Conservation (phyloP, 1,140 invertebrate species). For the Pogonus chalceus region DNA sequence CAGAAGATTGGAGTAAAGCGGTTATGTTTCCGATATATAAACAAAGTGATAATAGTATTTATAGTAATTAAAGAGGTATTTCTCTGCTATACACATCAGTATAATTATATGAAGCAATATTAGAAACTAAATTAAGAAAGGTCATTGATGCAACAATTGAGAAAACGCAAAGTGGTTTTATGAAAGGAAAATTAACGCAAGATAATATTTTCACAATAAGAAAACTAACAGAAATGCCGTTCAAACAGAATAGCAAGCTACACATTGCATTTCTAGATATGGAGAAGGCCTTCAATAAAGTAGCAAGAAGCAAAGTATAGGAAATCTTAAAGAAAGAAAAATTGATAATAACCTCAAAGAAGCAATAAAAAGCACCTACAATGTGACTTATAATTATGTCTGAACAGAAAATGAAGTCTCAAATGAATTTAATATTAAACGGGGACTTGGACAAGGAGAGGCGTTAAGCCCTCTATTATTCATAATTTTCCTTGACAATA, state of each 20-base stretch:
- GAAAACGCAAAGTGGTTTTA: constrained; percentile 12
- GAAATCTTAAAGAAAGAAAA: constrained; percentile 4
- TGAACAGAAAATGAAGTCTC: background rate
- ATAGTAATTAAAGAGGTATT: constrained; percentile 12
- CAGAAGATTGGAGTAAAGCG: constrained; percentile 12
- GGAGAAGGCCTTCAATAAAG: constrained; percentile 12
- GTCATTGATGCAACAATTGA: constrained; percentile 5
- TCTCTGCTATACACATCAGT: constrained; percentile 7
- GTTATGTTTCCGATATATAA: constrained; percentile 17
- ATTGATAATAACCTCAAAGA: background rate
- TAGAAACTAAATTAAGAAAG: constrained; percentile 12
- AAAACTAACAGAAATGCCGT: constrained; percentile 7
- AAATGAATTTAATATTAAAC: background rate
- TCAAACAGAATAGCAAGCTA: background rate
- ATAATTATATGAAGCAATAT: constrained; percentile 10
- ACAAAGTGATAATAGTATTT: constrained; percentile 14
- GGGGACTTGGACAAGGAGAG: background rate
- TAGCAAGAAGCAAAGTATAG: constrained; percentile 6
- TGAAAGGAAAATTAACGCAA: background rate
- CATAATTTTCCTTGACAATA: background rate
- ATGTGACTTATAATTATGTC: background rate
- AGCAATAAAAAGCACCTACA: constrained; percentile 1
- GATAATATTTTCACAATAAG: constrained; percentile 9
- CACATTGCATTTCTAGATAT: constrained; percentile 9
- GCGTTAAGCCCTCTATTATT: constrained; percentile 1